Conservation (phyloP, 1,140 invertebrate species). For the Lepidurus couesii region DNA sequence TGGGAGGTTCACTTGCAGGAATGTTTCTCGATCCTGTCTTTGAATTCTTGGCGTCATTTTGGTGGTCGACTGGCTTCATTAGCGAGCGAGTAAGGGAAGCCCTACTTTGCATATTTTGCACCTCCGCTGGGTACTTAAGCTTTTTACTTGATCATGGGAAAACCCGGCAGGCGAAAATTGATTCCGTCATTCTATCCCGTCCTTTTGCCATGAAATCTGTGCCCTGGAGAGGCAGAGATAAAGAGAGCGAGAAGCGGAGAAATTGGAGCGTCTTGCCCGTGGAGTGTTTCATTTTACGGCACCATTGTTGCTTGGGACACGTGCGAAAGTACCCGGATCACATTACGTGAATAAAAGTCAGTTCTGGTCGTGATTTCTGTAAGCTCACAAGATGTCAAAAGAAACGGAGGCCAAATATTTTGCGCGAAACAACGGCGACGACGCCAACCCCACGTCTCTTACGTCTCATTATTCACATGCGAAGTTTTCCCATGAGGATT, state of each 20-base stretch:
- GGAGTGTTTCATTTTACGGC: not conserved
- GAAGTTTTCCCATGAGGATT: not conserved
- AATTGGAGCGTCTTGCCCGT: not conserved
- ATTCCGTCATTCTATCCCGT: not conserved
- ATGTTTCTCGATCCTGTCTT: not conserved
- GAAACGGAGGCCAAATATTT: not conserved
- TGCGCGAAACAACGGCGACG: not conserved
- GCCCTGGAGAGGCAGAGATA: not conserved
- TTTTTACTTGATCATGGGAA: not conserved
- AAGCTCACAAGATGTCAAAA: not conserved
- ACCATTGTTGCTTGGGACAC: slow-evolving; percentile 3
- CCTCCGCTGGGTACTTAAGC: not conserved
- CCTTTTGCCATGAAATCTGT: not conserved
- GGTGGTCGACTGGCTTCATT: not conserved
- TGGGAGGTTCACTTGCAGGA: not conserved
- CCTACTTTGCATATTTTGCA: slow-evolving; percentile 5
- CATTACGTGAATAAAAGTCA: slow-evolving; percentile 2
- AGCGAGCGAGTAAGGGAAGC: not conserved
- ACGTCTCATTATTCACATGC: not conserved
- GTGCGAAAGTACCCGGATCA: not conserved
- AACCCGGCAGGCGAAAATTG: not conserved
- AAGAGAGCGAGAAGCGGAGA: not conserved
- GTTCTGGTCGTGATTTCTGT: not conserved
- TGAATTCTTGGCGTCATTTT: not conserved
- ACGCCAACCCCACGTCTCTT: not conserved